These are phyloP conservation scores for Neomicropteryx cornuta DNA, from an alignment of 1,140 invertebrate species.

Conservation along the genomic window DNA sequence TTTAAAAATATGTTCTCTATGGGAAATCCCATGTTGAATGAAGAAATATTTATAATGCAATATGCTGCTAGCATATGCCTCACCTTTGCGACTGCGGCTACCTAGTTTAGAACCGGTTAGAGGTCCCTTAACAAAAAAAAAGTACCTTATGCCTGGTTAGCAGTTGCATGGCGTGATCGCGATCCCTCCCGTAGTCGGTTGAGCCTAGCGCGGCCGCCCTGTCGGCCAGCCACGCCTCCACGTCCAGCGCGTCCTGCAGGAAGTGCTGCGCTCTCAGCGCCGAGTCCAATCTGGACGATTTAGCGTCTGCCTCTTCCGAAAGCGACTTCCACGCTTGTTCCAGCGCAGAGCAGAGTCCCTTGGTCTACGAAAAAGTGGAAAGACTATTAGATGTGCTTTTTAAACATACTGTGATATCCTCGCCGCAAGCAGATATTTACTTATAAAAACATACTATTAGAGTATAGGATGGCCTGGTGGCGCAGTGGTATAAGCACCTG, in stretches of 20 bases:
- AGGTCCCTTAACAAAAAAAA: background rate
- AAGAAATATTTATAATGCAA: too few relatives aligned
- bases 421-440: too few relatives aligned
- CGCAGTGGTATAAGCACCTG: too few relatives aligned
- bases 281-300: constrained; percentile 69
- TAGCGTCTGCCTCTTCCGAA: constrained; percentile 53
- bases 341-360: constrained; percentile 51
- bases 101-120: too few relatives aligned
- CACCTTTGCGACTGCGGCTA: too few relatives aligned
- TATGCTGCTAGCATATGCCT: too few relatives aligned
- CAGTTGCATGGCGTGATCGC: constrained; percentile 80
- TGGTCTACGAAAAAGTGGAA: constrained; percentile 45
- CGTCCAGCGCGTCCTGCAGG: constrained; percentile 81
- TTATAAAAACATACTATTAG: too few relatives aligned
- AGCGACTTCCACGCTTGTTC: constrained; percentile 59
- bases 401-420: too few relatives aligned
- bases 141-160: constrained; percentile 82
- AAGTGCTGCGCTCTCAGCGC: constrained; percentile 84
- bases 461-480: too few relatives aligned
- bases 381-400: background rate
- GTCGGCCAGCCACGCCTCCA: constrained; percentile 87
- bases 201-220: constrained; percentile 71
- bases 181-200: constrained; percentile 77
- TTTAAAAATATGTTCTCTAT: too few relatives aligned
- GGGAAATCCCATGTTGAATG: too few relatives aligned